Evolutionary conservation across 2,888 invertebrate genomes (phyloP).

Genomic region (Spodoptera littoralis): DNA sequence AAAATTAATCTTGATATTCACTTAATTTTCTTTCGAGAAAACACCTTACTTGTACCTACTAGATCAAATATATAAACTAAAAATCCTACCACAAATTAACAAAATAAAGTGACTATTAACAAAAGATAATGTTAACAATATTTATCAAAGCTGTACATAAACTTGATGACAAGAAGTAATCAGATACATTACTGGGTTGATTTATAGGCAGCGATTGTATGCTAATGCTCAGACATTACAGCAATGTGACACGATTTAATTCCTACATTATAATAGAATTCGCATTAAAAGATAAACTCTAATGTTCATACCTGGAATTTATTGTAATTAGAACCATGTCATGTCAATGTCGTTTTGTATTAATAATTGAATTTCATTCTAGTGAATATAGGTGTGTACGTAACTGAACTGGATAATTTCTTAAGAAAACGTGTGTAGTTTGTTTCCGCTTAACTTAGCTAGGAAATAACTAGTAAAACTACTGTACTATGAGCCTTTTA

Average conservation of each 20-base stretch:
- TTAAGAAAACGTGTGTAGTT: too few species aligned
- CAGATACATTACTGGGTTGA: slow-evolving; percentile 18
- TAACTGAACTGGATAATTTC: too few species aligned
- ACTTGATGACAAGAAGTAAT: slow-evolving; percentile 3
- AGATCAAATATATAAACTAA: too few species aligned
- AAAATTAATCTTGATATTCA: too few species aligned
- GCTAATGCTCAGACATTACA: slow-evolving; percentile 37
- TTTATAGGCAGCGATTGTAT: slow-evolving; percentile 51
- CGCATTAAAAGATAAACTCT: slow-evolving; percentile 28
- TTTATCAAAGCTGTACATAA: slow-evolving; percentile 4
- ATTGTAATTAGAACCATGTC: slow-evolving; percentile 29
- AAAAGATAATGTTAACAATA: not conserved
- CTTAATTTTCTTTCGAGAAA: too few species aligned
- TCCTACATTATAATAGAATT: slow-evolving; percentile 44
- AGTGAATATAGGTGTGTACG: not conserved
- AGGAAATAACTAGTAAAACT: too few species aligned
- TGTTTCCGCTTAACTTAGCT: too few species aligned
- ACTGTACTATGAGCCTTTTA: too few species aligned
- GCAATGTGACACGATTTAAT: slow-evolving; percentile 33
- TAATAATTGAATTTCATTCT: slow-evolving; percentile 13
- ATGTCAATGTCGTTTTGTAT: slow-evolving; percentile 30
- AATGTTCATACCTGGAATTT: slow-evolving; percentile 33
- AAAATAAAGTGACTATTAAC: too few species aligned
- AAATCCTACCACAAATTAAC: too few species aligned
- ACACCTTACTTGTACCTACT: too few species aligned